These are phyloP conservation scores for Hiodon tergisus DNA, from an alignment of 2,113 vertebrate species.

Conservation along the genomic window DNA sequence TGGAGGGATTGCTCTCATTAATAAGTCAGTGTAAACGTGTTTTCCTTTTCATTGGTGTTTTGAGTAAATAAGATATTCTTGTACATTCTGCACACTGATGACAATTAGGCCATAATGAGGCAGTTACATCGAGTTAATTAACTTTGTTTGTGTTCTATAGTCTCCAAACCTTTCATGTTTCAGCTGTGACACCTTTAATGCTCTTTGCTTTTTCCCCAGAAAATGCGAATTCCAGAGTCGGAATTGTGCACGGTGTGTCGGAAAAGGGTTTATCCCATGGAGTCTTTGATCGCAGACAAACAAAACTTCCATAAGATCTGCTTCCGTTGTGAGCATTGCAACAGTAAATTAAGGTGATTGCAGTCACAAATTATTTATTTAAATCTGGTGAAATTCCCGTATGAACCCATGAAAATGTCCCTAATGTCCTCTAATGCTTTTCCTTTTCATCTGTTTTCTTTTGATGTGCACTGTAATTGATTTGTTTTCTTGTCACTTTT, in stretches of 20 bases:
- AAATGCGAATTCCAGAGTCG: constrained; percentile 79
- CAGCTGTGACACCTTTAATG: neutral
- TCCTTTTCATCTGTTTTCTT: neutral
- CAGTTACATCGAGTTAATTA: no score
- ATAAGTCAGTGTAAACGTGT: neutral
- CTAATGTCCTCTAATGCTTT: neutral
- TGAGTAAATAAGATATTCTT: neutral
- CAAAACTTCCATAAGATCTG: constrained; percentile 95
- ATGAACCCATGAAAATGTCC: neutral
- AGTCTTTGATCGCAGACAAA: constrained; percentile 83
- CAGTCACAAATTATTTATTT: neutral
- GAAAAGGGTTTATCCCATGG: constrained; percentile 95
- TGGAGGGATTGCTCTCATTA: neutral
- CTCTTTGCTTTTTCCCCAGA: constrained; percentile 61
- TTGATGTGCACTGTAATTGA: neutral
- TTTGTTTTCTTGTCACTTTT: constrained; percentile 29
- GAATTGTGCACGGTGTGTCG: constrained; percentile 84
- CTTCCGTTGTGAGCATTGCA: constrained; percentile 88
- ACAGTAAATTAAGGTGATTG: constrained; percentile 83
- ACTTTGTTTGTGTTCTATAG: neutral
- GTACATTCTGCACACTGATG: neutral
- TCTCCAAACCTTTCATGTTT: neutral
- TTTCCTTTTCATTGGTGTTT: neutral
- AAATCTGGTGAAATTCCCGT: neutral
- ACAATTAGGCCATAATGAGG: neutral